phyloP scores from a whole-genome alignment of 2,113 vertebrate genomes.

The Hippocampus abdominalis region DNA sequence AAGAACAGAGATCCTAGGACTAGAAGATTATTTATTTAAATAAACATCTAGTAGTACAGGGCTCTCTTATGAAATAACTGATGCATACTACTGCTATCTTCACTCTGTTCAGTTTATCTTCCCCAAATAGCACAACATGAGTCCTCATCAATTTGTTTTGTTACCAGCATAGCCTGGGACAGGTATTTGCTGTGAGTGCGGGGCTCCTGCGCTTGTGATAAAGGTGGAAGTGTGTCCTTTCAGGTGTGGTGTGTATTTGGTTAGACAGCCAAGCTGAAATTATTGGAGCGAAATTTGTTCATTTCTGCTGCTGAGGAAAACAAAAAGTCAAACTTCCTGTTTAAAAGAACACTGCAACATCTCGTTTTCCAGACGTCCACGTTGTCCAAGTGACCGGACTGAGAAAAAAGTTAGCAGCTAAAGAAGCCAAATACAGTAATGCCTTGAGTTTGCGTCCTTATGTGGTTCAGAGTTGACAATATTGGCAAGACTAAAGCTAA shows the following conservation, averaged over 20 bases:
- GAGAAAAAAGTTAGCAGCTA: not conserved
- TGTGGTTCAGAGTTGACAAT: not conserved
- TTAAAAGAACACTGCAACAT: not conserved
- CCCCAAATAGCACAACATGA: slow-evolving; percentile 14
- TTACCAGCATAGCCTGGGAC: not conserved
- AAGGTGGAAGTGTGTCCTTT: not conserved
- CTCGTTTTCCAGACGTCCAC: not conserved
- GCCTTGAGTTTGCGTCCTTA: not conserved
- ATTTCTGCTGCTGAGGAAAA: not conserved
- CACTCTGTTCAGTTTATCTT: slow-evolving; percentile 4
- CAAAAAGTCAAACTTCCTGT: not conserved
- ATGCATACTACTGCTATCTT: slow-evolving; percentile 9
- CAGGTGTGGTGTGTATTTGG: not conserved
- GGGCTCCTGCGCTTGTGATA: not conserved
- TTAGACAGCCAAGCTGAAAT: not conserved
- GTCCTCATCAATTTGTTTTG: not conserved
- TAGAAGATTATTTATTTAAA: not conserved
- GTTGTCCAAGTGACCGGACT: not conserved
- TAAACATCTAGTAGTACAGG: not conserved
- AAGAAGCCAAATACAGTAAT: not conserved
- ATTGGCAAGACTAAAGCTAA: slow-evolving; percentile 1
- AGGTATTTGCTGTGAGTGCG: not conserved
- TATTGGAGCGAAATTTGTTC: not conserved
- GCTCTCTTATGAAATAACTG: not conserved
- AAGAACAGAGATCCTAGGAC: slow-evolving; percentile 30